Base-by-base conservation (phyloP, 2,888 invertebrate species). In the Anaspis maculata region DNA sequence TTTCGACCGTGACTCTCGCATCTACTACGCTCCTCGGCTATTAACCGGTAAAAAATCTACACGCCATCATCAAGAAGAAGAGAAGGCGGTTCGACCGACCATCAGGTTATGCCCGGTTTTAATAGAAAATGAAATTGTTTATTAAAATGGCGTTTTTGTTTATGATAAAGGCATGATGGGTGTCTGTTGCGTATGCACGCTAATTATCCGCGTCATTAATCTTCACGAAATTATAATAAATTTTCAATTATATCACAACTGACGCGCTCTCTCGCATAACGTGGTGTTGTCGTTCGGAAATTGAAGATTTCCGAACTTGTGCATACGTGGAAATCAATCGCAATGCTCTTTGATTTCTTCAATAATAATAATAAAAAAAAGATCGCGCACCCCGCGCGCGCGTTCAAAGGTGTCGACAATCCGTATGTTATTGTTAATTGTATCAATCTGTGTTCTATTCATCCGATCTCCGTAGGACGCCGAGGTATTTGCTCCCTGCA, bases 381-480 rank as follows among this genome's bases (percentile, higher is more conserved):
- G 28, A 36, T 29, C 27, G 33, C 30, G 32, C 35, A 30, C 24
- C 21, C 32, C 29, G 29, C 26, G 22, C 26, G 30, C 4, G 30
- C 32, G 36, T 35, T 40, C 42, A 37, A 42, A 51, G 51, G 54
- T 55, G 56, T 55, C 56, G 55, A 56, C 57, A 57, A 50, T 48
- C 50, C 48, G 48, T 52, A 56, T 54, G 56, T 56, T 55, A 51
- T 54, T 54, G 55, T 55, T 59, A 59, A 59, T 59, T 57, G 57
- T 59, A 56, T 56, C 56, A 56, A 57, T 58, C 56, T 54, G 48
- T 51, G 50, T 54, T 51, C 57, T 57, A 58, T 58, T 59, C 57
- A 58, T 50, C 45, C 39, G 37, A 39, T 46, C 53, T 27, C 52
- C 38, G 49, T 51, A 42, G 54, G 54, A 47, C 39, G 47, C 42